phyloP scores from a whole-genome alignment of 2,888 invertebrate species.

The Eumerus sabulonum region DNA sequence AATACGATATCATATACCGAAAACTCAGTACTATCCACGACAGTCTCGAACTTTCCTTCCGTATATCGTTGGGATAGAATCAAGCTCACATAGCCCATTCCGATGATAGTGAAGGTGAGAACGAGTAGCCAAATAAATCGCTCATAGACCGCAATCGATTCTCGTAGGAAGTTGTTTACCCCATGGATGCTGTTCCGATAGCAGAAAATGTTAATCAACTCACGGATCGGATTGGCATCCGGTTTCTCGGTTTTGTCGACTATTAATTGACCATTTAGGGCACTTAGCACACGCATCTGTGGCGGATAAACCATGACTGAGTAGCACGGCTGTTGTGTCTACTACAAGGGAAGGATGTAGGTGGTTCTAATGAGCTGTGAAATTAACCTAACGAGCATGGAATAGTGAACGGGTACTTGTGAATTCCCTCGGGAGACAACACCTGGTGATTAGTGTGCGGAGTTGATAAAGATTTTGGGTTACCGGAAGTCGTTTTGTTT shows the following conservation, averaged over 20 bases:
- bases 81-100: constrained; percentile 74
- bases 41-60: constrained; percentile 75
- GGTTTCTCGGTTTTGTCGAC: constrained; percentile 6
- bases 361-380: constrained; percentile 11
- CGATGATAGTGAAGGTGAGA: constrained; percentile 73
- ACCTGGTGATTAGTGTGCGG: constrained; percentile 24
- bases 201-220: constrained; percentile 72
- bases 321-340: not conserved
- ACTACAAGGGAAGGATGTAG: not conserved
- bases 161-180: constrained; percentile 72
- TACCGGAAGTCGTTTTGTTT: not conserved
- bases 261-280: constrained; percentile 34
- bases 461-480: constrained; percentile 1
- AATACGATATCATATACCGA: constrained; percentile 76
- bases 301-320: constrained; percentile 50
- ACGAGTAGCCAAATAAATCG: constrained; percentile 74
- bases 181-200: constrained; percentile 76
- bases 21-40: constrained; percentile 76
- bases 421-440: constrained; percentile 16
- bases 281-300: constrained; percentile 43
- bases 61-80: constrained; percentile 75
- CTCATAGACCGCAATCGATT: constrained; percentile 68
- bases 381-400: constrained; percentile 10
- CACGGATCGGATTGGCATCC: constrained; percentile 17
- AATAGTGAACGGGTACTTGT: not conserved